Conservation (phyloP, 2,797 vertebrate genomes). For the Malurus splendens region DNA sequence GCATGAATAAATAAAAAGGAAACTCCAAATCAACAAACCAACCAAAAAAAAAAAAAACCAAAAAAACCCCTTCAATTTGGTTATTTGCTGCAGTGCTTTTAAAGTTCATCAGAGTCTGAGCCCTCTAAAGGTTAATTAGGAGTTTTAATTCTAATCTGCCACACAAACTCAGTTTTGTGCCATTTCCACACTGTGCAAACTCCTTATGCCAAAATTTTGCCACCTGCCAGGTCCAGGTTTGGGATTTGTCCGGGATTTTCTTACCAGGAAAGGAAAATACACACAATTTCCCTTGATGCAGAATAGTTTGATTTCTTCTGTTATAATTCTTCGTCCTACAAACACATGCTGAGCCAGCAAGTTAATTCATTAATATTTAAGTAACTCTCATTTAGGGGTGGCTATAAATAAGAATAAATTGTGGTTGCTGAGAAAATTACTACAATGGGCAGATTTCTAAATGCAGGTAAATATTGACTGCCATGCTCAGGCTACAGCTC, state of each 20-base stretch:
- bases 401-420: neutral
- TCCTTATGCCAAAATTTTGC: neutral
- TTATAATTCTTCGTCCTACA: neutral
- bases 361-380: neutral
- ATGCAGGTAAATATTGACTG: neutral
- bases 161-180: neutral
- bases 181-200: neutral
- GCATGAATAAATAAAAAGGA: neutral
- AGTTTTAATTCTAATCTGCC: neutral
- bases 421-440: neutral
- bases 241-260: neutral
- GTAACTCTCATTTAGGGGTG: neutral
- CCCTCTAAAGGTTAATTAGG: neutral
- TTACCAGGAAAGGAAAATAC: neutral
- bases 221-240: neutral
- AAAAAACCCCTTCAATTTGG: too few species aligned
- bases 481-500: neutral
- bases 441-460: neutral
- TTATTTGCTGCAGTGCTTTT: neutral
- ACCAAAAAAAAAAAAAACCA: neutral
- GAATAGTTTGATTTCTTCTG: neutral
- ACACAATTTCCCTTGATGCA: too few species aligned
- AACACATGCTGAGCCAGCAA: neutral
- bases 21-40: rapidly evolving
- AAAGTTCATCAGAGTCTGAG: neutral